A percentile compares a stretch with the other conserved stretches of the same genome.
These are phyloP conservation scores for Phrynocephalus guinanensis DNA, from an alignment of 2,797 vertebrate species.

Conservation along the genomic window DNA sequence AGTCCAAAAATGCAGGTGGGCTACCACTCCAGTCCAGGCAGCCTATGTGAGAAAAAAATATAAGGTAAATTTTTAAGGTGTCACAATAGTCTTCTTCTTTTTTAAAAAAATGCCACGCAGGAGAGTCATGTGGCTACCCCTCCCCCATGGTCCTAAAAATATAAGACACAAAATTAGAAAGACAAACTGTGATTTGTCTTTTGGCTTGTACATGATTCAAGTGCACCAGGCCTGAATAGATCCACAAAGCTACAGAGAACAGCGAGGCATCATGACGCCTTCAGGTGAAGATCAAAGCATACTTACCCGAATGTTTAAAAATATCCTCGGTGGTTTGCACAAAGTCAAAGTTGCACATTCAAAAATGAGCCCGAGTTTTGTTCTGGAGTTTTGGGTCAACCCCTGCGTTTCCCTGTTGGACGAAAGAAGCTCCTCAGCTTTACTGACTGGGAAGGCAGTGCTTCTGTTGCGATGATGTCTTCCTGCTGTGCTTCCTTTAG, in stretches of 20 bases:
- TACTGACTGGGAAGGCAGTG: constrained; percentile 69
- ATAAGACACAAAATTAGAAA: neutral
- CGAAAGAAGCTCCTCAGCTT: constrained; percentile 48
- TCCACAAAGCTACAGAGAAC: neutral
- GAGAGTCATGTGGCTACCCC: no score
- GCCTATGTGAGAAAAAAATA: no score
- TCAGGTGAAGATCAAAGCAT: neutral
- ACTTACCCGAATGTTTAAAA: neutral
- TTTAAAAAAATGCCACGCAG: no score
- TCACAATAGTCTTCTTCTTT: no score
- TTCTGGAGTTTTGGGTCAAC: constrained; percentile 62
- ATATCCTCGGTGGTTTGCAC: neutral
- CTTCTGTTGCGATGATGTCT: constrained; percentile 61
- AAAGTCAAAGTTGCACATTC: constrained; percentile 14
- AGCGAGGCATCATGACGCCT: neutral
- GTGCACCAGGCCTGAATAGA: neutral
- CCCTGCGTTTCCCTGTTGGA: constrained; percentile 66
- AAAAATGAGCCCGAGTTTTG: constrained; percentile 43
- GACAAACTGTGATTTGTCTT: neutral
- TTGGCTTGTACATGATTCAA: neutral
- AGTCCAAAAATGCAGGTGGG: no score
- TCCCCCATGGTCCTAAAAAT: neutral
- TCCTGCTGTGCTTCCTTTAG: constrained; percentile 60
- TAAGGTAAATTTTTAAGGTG: no score
- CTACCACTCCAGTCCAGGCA: no score